These are phyloP conservation scores for Cylloceria caligata DNA, from an alignment of 2,888 invertebrate species.

Conservation along the genomic window DNA sequence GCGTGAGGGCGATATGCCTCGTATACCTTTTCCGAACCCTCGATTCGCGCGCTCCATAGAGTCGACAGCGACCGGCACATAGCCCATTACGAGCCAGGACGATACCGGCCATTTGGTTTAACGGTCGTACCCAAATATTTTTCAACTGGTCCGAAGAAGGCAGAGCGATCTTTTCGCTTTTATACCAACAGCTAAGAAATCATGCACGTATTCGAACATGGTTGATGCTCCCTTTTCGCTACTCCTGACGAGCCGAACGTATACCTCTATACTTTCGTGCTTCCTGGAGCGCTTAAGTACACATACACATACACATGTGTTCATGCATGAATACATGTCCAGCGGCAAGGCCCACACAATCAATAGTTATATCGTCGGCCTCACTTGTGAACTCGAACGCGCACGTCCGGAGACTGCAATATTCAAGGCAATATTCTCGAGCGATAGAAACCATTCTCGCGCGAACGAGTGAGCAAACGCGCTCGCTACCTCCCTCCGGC, in stretches of 20 bases:
- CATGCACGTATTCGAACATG: constrained; percentile 25
- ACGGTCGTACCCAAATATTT: constrained; percentile 77
- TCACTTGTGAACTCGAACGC: constrained; percentile 42
- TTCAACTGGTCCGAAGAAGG: constrained; percentile 64
- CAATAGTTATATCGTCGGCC: constrained; percentile 27
- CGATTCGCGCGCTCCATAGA: constrained; percentile 34
- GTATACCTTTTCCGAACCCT: constrained; percentile 50
- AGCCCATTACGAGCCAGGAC: constrained; percentile 64
- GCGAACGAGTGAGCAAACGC: constrained; percentile 38
- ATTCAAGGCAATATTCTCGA: constrained; percentile 75
- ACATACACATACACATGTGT: not conserved
- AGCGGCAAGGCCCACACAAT: constrained; percentile 38
- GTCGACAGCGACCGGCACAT: constrained; percentile 52
- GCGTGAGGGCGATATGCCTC: constrained; percentile 51
- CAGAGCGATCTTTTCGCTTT: constrained; percentile 37
- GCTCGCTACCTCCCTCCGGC: constrained; percentile 53
- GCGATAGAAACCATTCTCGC: constrained; percentile 73
- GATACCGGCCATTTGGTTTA: constrained; percentile 78
- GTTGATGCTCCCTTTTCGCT: not conserved
- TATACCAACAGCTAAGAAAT: constrained; percentile 52
- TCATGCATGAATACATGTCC: constrained; percentile 14
- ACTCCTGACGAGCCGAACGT: constrained; percentile 22
- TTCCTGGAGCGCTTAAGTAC: constrained; percentile 4
- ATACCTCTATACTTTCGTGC: constrained; percentile 24
- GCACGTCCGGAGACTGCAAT: constrained; percentile 68